Conservation (phyloP, 2,113 vertebrate genomes). For the Eurypyga helias region DNA sequence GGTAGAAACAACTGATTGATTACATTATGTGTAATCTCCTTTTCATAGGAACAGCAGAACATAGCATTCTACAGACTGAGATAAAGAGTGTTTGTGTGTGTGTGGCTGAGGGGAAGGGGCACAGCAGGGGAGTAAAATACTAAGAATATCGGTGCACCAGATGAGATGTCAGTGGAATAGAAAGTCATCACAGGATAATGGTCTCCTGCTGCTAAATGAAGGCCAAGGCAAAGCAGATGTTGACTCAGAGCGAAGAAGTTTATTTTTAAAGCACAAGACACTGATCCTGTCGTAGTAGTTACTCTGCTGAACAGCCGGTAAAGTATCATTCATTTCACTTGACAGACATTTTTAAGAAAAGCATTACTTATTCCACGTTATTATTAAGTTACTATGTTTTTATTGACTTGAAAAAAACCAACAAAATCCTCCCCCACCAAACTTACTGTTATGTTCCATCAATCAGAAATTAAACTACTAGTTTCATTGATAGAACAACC, state of each 20-base stretch:
- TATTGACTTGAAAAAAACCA: neutral
- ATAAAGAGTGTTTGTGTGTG: slow-evolving; percentile 72
- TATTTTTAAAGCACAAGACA: slow-evolving; percentile 70
- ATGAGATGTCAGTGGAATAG: slow-evolving; percentile 73
- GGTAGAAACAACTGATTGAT: slow-evolving; percentile 34
- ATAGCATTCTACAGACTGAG: slow-evolving; percentile 49
- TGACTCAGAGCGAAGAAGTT: slow-evolving; percentile 69
- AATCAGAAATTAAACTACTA: neutral
- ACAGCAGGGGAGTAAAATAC: slow-evolving; percentile 66
- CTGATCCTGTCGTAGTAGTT: slow-evolving; percentile 40
- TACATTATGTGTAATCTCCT: slow-evolving; percentile 37
- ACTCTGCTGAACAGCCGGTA: neutral
- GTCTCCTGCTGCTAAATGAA: slow-evolving; percentile 75
- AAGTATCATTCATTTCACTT: slow-evolving; percentile 31
- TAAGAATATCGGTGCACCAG: slow-evolving; percentile 69
- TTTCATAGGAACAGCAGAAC: slow-evolving; percentile 45
- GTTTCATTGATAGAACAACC: neutral
- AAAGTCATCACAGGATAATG: slow-evolving; percentile 74
- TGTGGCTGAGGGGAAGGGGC: slow-evolving; percentile 66
- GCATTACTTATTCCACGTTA: neutral
- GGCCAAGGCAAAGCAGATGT: slow-evolving; percentile 74
- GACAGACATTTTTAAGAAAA: slow-evolving; percentile 24
- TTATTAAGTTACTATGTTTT: neutral
- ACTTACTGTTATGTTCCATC: neutral
- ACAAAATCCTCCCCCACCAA: neutral